Evolutionary conservation across 2,797 vertebrate genomes (phyloP).

Genomic region (Gorsachius magnificus): DNA sequence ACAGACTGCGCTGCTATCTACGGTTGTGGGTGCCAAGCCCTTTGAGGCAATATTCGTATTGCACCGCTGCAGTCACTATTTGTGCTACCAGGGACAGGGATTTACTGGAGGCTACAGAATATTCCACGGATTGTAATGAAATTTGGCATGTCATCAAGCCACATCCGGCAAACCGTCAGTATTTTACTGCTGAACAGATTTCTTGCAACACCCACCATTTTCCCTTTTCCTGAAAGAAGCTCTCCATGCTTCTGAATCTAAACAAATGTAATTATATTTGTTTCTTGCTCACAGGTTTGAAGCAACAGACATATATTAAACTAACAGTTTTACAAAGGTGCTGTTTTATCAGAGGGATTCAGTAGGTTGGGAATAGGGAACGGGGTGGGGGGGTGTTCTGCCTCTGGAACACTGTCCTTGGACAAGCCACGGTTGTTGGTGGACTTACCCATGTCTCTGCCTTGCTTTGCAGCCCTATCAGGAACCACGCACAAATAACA

Average conservation of each 20-base stretch:
- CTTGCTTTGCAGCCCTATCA: neutral
- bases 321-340: neutral
- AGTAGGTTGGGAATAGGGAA: neutral
- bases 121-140: constrained; percentile 52
- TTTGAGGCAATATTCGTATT: neutral
- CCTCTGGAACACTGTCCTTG: neutral
- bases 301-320: constrained; percentile 12
- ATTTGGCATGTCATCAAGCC: constrained; percentile 46
- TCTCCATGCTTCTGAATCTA: constrained; percentile 8
- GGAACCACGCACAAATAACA: neutral
- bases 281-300: constrained; percentile 16
- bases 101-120: constrained; percentile 55
- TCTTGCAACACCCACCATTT: constrained; percentile 53
- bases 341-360: neutral
- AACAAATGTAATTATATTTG: constrained; percentile 26
- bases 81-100: constrained; percentile 35
- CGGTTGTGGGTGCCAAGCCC: neutral
- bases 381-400: neutral
- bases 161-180: constrained; percentile 45
- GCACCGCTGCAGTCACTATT: neutral
- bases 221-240: constrained; percentile 41
- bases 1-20: neutral
- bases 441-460: neutral
- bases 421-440: neutral
- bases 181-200: constrained; percentile 61